A percentile compares a stretch with the other conserved stretches of the same genome.
Conservation (phyloP, 2,888 invertebrate species). For the Coremacera marginata region DNA sequence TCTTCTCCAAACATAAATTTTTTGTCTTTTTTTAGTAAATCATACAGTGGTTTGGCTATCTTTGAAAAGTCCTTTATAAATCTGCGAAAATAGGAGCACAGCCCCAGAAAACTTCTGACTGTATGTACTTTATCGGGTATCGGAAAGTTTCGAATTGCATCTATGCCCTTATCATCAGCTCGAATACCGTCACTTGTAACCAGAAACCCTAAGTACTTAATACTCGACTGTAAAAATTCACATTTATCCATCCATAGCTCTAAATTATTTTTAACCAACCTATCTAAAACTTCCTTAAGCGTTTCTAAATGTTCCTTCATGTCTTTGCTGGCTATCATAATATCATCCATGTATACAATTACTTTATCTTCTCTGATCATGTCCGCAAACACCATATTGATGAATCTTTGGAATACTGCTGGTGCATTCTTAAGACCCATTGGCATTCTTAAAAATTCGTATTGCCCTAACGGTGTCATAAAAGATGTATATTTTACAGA, state of each 20-base stretch:
- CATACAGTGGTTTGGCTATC: too few species aligned
- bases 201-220: not conserved
- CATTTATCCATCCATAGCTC: conserved; percentile 49
- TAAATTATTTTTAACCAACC: conserved; percentile 45
- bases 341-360: conserved; percentile 53
- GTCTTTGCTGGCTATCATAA: conserved; percentile 49
- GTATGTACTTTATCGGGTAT: not conserved
- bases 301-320: conserved; percentile 48
- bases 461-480: not conserved
- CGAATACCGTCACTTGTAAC: not conserved
- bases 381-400: conserved; percentile 48
- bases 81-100: too few species aligned
- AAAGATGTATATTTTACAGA: not conserved
- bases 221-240: conserved; percentile 41
- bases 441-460: not conserved
- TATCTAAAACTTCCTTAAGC: conserved; percentile 45
- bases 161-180: not conserved
- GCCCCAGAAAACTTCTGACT: not conserved
- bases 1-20: too few species aligned
- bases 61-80: too few species aligned
- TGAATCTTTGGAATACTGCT: conserved; percentile 47
- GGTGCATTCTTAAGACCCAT: not conserved
- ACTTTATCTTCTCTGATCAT: conserved; percentile 44
- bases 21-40: too few species aligned
- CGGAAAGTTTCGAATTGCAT: not conserved